Base-by-base conservation (phyloP, 2,797 vertebrate genomes). In the Tauraco hartlaubi region DNA sequence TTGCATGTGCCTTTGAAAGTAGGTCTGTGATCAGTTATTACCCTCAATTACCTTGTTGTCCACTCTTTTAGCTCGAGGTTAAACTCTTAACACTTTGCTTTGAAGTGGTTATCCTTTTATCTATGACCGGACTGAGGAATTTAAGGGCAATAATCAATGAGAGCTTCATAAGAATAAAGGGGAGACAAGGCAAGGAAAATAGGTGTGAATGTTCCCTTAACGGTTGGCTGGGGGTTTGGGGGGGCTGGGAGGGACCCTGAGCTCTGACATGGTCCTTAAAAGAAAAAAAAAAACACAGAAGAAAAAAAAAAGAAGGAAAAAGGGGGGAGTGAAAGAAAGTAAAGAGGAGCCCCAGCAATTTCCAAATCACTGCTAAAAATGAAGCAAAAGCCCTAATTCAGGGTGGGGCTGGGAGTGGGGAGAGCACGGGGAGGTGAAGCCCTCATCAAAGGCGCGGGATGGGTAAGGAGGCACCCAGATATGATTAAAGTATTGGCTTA, bases 101-200 rank as follows among this genome's bases (percentile, higher is more conserved):
- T 99, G 99, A 99, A 99, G 99, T 99, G 95, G 98, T 99, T 99
- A 99, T 99, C 99, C 99, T 99, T 99, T 99, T 99, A 99, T 99
- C 99, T 99, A 98, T 98, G 99, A 98, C 99, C 98, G 98, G 98
- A 98, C 98, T 98, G 98, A 99, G 99, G 99, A 99, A 99, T 99
- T 99, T 98, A 98, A 98, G 98, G 98, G 99, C 99, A 99, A 99
- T 99, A 99, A 99, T 98, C 98, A 99, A 99, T 99, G 98, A 98
- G 98, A 98, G 98, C 98, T 99, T 98, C 97, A 98, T 98, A 98
- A 98, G 99, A 99, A 99, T 99, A 98, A 97, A 97, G 98, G 98
- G 98, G 98, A 98, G 97, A 98, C 93, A 55, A 97, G 97, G 97
- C 98, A 97, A 98, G 95, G 97, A 97, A 22, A 97, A 98, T 98